Evolutionary conservation across 2,797 vertebrate species (phyloP), one percentile per base, ranked within the genome.

Genomic region (Falco naumanni): DNA sequence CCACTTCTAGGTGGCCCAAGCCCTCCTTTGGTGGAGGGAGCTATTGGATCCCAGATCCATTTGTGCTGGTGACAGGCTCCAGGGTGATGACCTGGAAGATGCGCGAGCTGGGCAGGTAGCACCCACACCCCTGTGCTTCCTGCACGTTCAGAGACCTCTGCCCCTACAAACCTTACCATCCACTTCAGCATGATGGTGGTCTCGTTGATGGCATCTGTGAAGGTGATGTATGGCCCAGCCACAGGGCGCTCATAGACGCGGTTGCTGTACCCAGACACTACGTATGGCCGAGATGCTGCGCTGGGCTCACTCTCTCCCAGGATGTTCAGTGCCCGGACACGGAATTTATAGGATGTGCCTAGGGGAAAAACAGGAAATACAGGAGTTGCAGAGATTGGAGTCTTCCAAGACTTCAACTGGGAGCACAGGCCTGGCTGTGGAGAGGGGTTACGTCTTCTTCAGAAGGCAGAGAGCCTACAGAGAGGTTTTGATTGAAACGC

Each of bases 181-280:
- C 99, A 99, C 96, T 99, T 99, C 56, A 99, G 98, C 97, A 99
- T 99, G 97, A 99, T 98, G 95, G 99, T 99, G 71, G 99, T 99
- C 97, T 99, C 99, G 1, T 99, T 99, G 97, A 99, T 98, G 64
- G 99, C 99, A 15, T 99, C 99, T 0, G 99, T 99, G 97, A 99
- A 99, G 93, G 99, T 99, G 98, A 99, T 99, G 97, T 99, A 99
- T 0, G 99, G 99, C 51, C 99, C 99, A 0, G 99, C 98, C 19
- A 99, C 98, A 0, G 99, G 99, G 56, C 99, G 98, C 75, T 98
- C 98, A 0, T 99, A 99, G 16, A 98, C 98, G 12, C 99, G 98
- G 95, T 98, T 98, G 64, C 98, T 98, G 15, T 98, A 98, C 10
- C 99, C 99, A 1, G 99, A 99, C 72, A 99, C 99, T 13, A 99